Base-by-base conservation (phyloP, 2,113 vertebrate genomes). In the Neolamprologus sp. region DNA sequence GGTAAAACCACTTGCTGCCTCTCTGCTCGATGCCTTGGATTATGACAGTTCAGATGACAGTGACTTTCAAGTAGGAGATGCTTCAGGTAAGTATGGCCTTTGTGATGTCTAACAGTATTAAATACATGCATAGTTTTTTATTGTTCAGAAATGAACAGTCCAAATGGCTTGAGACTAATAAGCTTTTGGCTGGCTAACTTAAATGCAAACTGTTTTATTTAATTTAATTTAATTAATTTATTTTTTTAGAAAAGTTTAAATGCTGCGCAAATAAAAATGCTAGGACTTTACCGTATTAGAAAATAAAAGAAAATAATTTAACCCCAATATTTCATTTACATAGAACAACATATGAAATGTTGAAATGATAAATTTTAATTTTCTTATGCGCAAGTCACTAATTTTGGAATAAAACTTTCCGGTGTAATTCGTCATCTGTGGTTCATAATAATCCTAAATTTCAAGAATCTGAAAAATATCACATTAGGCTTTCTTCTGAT, bases 41-140 rank as follows among this genome's bases (percentile, higher is more conserved):
- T 99, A 99, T 94, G 98, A 99, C 97, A 99, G 99, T 96, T 99
- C 99, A 80, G 99, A 99, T 94, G 99, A 99, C 97, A 99, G 99
- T 95, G 99, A 99, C 96, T 99, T 99, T 96, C 97, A 99, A 97
- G 98, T 99, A 93, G 99, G 98, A 95, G 98, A 99, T 96, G 98
- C 98, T 35, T 98, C 98, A 97, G 99, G 99, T 99, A 97, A 97
- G 65, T 14, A 35, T 47, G 23, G 30, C 58, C 28, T 82, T 8
- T 54, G 9, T 7, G 11, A 49, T 78, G 73, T 54, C 4, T 13
- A 19, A 5, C 11, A 14, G 4, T 10, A 12, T 45, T 9, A 65
- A 65, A 65, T 65, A 37, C 54, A 30, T 78, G 16, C 26, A 6
- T 75, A 75, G 42, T 2, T 19, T 78, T 49, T 78, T 49, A 19